A percentile compares a stretch with the other conserved stretches of the same genome.
Conservation (phyloP, 2,888 invertebrate genomes). For the Drosophila colorata region DNA sequence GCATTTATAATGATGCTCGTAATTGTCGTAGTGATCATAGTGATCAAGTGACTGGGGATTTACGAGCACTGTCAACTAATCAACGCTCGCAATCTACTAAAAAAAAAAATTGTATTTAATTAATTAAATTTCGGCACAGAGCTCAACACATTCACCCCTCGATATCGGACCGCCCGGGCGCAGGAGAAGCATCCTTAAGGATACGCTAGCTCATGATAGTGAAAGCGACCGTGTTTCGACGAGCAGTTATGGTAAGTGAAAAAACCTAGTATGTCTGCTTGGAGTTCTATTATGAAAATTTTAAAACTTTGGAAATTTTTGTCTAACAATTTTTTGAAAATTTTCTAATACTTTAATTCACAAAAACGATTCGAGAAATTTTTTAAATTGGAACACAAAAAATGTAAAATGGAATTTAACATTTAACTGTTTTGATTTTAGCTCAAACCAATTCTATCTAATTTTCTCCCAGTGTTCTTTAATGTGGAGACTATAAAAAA, state of each 20-base stretch:
- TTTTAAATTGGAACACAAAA: no score
- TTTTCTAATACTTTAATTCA: background rate
- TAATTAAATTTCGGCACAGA: constrained; percentile 70
- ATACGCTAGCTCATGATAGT: constrained; percentile 84
- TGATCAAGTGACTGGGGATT: constrained; percentile 17
- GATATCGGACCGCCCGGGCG: constrained; percentile 89
- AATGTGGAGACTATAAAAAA: background rate
- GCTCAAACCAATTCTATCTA: background rate
- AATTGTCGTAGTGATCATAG: constrained; percentile 20
- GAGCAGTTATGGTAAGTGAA: constrained; percentile 82
- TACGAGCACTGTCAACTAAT: constrained; percentile 6
- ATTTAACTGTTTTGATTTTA: no score
- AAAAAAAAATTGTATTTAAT: background rate
- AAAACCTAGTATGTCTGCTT: background rate
- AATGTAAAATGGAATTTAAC: no score
- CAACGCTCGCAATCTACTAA: background rate
- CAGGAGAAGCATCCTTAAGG: constrained; percentile 90
- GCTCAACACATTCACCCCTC: constrained; percentile 86
- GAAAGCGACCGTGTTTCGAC: constrained; percentile 85
- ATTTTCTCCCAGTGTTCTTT: background rate
- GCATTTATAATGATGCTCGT: constrained; percentile 33
- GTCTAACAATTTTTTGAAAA: background rate
- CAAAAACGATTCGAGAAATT: no score
- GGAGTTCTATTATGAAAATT: no score
- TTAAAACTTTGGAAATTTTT: no score